Evolutionary conservation across 2,797 vertebrate species (phyloP), one percentile per base, ranked within the genome.

Genomic region (Garrulus glandarius): DNA sequence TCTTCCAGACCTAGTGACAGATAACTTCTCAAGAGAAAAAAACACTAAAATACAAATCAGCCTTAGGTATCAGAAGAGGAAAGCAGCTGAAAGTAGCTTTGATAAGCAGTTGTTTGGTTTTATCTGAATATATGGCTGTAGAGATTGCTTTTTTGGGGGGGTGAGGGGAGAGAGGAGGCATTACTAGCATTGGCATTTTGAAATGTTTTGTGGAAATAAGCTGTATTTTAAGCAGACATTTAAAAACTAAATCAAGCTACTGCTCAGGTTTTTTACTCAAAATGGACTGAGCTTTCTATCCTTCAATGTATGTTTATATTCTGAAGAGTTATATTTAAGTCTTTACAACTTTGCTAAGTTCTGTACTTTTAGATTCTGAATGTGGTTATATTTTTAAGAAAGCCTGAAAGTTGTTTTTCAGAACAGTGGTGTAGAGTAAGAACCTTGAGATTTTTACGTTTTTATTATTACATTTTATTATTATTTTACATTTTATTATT

Each of bases 111-210:
- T 53, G 6, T n/a, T 52, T 79, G 19, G 2, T 63, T 90, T 74
- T 57, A 84, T 12, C 17, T 88, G 56, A n/a, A 22, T 44, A 44
- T 18, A 19, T 67, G 30, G 14, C 19, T 88, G 11, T 50, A 55
- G 47, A 57, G 11, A 7, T 74, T 74, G 19, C 10, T 39, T 75
- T 91, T 88, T 36, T 24, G 8, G 2, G 59, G 50, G 7, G 50
- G 5, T 32, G 29, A 41, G 26, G 16, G 20, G 11, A 34, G 13
- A 21, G 12, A 36, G 5, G 10, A 15, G 4, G 4, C 23, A 0
- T 70, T 64, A 26, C 26, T 60, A 67, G 21, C 7, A 9, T 56
- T 56, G 15, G 10, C 6, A 39, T 56, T 78, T 74, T 78, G 46
- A 79, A 52, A 20, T 60, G 9, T 41, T 60, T 70, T 75, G 26